phyloP scores from a whole-genome alignment of 2,797 vertebrate genomes.

The Chromis chromis region DNA sequence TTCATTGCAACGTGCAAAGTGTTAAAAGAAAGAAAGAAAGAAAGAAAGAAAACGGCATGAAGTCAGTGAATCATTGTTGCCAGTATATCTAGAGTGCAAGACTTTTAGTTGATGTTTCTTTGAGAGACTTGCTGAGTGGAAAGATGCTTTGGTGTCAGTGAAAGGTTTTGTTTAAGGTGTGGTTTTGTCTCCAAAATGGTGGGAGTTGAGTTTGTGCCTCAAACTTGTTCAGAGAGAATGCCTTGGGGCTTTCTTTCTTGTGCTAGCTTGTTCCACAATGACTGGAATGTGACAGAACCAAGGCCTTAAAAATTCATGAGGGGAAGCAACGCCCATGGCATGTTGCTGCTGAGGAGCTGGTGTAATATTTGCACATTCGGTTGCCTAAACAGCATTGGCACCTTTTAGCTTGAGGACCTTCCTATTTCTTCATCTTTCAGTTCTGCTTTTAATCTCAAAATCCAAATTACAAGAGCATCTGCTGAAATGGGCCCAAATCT shows the following conservation, averaged over 20 bases:
- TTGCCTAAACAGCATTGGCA: background rate
- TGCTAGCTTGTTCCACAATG: constrained; percentile 78
- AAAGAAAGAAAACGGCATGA: background rate
- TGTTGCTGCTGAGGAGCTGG: constrained; percentile 1
- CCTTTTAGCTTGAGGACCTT: constrained; percentile 53
- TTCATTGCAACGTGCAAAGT: constrained; percentile 31
- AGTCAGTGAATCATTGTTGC: background rate
- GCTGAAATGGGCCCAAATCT: background rate
- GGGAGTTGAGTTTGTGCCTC: constrained; percentile 62
- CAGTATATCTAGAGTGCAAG: background rate
- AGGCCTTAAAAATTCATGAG: constrained; percentile 32
- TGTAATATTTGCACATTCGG: constrained; percentile 12
- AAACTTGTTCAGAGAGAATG: constrained; percentile 68
- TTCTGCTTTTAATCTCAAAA: constrained; percentile 62
- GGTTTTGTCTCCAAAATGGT: constrained; percentile 75
- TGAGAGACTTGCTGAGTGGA: constrained; percentile 1
- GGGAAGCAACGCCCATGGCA: constrained; percentile 21
- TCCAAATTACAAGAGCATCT: constrained; percentile 9
- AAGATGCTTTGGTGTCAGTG: background rate
- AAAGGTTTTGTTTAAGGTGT: constrained; percentile 60
- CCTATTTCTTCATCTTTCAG: constrained; percentile 59
- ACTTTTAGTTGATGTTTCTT: background rate
- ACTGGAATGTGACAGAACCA: constrained; percentile 77
- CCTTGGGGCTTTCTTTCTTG: constrained; percentile 71
- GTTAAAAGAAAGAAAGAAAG: no score